phyloP scores from a whole-genome alignment of 2,888 invertebrate species.

The Gastracanthus pulcherrimus region DNA sequence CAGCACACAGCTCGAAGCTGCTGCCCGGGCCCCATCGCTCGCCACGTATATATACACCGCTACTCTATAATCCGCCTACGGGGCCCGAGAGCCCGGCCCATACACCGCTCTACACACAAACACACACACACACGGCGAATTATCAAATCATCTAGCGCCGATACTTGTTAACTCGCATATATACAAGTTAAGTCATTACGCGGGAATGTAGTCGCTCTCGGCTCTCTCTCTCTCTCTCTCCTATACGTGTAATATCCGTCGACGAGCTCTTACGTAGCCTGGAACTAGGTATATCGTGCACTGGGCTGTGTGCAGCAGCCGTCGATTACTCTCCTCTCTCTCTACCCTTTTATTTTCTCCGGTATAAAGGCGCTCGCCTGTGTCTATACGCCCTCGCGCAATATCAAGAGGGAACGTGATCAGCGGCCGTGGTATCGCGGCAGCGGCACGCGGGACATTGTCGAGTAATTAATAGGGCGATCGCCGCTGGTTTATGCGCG shows the following conservation, averaged over 20 bases:
- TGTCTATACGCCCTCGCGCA: constrained; percentile 22
- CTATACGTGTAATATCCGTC: constrained; percentile 6
- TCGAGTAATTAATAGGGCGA: constrained; percentile 43
- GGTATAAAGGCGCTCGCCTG: not conserved
- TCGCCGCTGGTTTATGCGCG: constrained; percentile 18
- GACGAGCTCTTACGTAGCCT: not conserved
- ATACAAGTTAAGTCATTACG: constrained; percentile 71
- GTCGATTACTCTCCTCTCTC: not conserved
- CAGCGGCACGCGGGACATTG: not conserved
- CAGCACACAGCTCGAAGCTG: constrained; percentile 7
- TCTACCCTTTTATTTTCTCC: not conserved
- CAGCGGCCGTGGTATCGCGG: not conserved
- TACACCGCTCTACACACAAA: not conserved
- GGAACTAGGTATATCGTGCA: constrained; percentile 21
- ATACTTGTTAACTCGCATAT: constrained; percentile 62
- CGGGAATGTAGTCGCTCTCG: constrained; percentile 65
- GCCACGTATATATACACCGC: constrained; percentile 11
- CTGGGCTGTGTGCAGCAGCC: too few species aligned
- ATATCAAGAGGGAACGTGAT: constrained; percentile 36
- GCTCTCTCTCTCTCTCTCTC: not conserved
- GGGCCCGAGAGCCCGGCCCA: not conserved
- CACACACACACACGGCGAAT: constrained; percentile 55
- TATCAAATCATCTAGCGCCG: constrained; percentile 68
- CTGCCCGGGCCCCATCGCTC: constrained; percentile 39
- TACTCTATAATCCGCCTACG: constrained; percentile 43